Conservation (phyloP, 2,113 vertebrate species). For the Spea multiplicata region DNA sequence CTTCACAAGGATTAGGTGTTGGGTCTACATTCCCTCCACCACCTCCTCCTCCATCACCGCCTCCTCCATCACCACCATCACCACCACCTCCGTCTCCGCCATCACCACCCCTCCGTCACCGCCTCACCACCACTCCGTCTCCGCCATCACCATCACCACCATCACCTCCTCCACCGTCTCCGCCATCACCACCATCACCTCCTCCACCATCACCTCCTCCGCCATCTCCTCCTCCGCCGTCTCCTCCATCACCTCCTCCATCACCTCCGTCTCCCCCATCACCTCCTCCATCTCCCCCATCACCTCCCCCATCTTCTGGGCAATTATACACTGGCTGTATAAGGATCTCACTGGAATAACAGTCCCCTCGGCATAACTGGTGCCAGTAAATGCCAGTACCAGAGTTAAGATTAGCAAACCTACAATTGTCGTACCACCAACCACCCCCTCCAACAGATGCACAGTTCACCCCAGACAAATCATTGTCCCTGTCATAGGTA, state of each 20-base stretch:
- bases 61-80: conserved; percentile 2
- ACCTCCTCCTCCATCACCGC: conserved; percentile 5
- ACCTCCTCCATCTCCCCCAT: conserved; percentile 36
- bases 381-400: conserved; percentile 56
- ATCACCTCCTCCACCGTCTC: conserved; percentile 29
- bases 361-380: conserved; percentile 57
- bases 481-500: conserved; percentile 58
- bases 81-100: conserved; percentile 3
- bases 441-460: conserved; percentile 55
- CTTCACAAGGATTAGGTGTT: conserved; percentile 26
- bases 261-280: conserved; percentile 55
- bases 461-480: conserved; percentile 58
- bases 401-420: conserved; percentile 56
- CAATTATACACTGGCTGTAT: conserved; percentile 56
- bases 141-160: conserved; percentile 49
- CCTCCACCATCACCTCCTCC: conserved; percentile 17
- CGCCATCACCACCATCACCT: conserved; percentile 2
- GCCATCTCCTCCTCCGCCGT: conserved; percentile 9
- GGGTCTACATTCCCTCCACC: conserved; percentile 34
- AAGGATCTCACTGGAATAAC: conserved; percentile 57
- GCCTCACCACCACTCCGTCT: conserved; percentile 27
- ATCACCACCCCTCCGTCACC: conserved; percentile 21
- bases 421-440: conserved; percentile 58
- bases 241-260: conserved; percentile 28
- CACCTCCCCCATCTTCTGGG: conserved; percentile 40